A percentile compares a stretch with the other conserved stretches of the same genome.
phyloP scores from a whole-genome alignment of 2,797 vertebrate genomes.

The Pseudochirops cupreus region DNA sequence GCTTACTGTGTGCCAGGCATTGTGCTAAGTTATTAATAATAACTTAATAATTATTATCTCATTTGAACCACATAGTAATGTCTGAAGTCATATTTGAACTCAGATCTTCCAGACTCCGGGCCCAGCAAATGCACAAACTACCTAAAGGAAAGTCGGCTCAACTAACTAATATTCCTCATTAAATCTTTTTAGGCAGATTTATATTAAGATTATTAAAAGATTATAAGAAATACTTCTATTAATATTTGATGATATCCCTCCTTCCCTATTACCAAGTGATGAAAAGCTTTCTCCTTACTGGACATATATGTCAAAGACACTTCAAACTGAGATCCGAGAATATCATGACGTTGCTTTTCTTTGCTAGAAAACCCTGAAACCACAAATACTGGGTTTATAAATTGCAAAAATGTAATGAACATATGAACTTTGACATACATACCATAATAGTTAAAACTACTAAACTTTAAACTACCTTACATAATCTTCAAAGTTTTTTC shows the following conservation, averaged over 20 bases:
- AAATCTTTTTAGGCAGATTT: slow-evolving; percentile 45
- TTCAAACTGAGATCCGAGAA: slow-evolving; percentile 48
- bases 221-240: slow-evolving; percentile 19
- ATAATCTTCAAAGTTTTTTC: slow-evolving; percentile 17
- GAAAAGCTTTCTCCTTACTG: slow-evolving; percentile 33
- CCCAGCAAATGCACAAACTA: background rate
- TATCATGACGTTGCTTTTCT: slow-evolving; percentile 19
- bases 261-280: slow-evolving; percentile 54
- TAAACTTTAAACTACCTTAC: background rate
- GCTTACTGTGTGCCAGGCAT: background rate
- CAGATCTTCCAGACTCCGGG: background rate
- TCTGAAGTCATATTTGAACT: background rate
- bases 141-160: background rate
- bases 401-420: background rate
- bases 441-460: slow-evolving; percentile 13
- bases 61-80: background rate
- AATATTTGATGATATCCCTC: slow-evolving; percentile 28
- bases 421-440: background rate
- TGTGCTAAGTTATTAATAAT: background rate
- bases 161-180: slow-evolving; percentile 16
- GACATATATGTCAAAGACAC: slow-evolving; percentile 25
- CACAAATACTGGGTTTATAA: slow-evolving; percentile 26
- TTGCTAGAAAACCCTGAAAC: slow-evolving; percentile 49
- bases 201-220: slow-evolving; percentile 47
- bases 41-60: background rate